Evolutionary conservation across 1,140 invertebrate genomes (phyloP), one percentile per base, ranked within the genome.

Genomic region (Caenorhabditis briggsae): DNA sequence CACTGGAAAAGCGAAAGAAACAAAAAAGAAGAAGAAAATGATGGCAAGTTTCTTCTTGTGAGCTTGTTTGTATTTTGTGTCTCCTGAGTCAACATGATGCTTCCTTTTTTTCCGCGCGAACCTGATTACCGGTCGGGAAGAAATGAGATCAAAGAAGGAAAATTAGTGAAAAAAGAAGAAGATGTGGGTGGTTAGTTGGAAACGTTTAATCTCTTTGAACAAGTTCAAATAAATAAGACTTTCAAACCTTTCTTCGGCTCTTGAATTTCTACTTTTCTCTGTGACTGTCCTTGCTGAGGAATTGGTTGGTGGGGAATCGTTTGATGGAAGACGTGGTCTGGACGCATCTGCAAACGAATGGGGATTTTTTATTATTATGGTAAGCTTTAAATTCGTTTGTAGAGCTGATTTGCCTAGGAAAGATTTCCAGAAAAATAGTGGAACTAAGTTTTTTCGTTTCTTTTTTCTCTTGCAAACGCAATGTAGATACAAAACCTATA

Each of bases 51-150:
- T 48, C 64, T 70, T 70, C 59, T 61, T 61, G 59, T 23, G 70
- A 43, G 64, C 70, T 18, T 78, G 70, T 78, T 78, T 78, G 70
- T 78, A 78, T 78, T 78, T 78, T 78, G 7, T 78, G 70, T 41
- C 33, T 53, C n/a, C 46, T 78, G 46, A 78, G 70, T 78, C 70
- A 78, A 78, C 46, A 78, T 50, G 70, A 25, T 65, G 23, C 61
- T 59, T 20, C 33, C 46, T 78, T 46, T n/a, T 70, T 61, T 9
- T 78, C 16, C 46, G 43, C 70, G 70, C 70, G 70, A 78, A 78
- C 70, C 70, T 78, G 70, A 78, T 78, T 78, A 78, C 70, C 70
- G 70, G 70, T 78, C 70, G 70, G 65, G 16, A 18, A 20, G 56
- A n/a, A 20, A 20, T 18, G 56, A 20, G 59, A 25, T 7, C 16